Evolutionary conservation across 2,888 invertebrate genomes (phyloP), one percentile per base, ranked within the genome.

Genomic region (Alloplasta piceator): DNA sequence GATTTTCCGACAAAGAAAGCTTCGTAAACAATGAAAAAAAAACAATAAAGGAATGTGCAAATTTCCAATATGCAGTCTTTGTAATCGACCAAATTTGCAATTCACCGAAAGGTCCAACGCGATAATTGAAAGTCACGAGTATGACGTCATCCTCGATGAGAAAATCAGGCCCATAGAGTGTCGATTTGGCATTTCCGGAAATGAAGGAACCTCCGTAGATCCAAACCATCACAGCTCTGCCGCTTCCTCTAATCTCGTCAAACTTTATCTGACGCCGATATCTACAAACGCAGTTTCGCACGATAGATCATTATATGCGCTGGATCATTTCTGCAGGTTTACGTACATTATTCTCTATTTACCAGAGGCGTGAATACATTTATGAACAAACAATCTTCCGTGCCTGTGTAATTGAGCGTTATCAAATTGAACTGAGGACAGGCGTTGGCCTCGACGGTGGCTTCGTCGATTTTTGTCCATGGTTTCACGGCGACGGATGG

Each of bases 171-270:
- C 84, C 82, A 16, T 73, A 81, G 1, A 67, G 39, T 12, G 1
- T 16, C 0, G 55, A 52, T 43, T 71, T 61, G 0, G 72, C 63
- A 14, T 55, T 67, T 14, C 85, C 85, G 36, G 14, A 56, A 5
- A 48, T 56, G 16, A 80, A 85, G 6, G 56, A 64, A 2, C 85
- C 85, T 0, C 83, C 84, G 43, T 82, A 58, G 39, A 85, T 80
- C 83, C 82, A 83, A 6, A 84, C 80, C 83, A 85, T 80, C 5
- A 84, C 85, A 5, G 85, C 75, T 55, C 82, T 77, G 16, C 64
- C 36, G 2, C 55, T 43, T n/a, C 39, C 63, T 46, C 39, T 16
- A 0, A 43, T 43, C 1, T 64, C 38, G n/a, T 63, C 10, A 10
- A 78, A 78, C 14, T 58, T 36, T 4, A 60, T 78, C 80, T 82